These are phyloP conservation scores for Epinephelus awoara DNA, from an alignment of 2,797 vertebrate species.

Conservation along the genomic window DNA sequence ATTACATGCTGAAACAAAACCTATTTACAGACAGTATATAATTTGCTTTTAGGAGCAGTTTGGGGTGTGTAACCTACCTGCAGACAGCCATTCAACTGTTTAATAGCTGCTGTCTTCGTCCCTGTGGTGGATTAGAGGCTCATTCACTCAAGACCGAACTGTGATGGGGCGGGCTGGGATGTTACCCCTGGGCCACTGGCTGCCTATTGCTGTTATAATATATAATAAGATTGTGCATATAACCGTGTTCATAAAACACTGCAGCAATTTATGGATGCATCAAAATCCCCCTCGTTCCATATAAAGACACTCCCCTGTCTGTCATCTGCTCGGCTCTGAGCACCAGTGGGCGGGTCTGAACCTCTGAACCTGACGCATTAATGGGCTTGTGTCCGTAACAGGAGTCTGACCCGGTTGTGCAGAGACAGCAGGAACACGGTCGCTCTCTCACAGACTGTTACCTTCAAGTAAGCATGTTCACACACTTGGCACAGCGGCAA, in stretches of 20 bases:
- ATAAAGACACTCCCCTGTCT: slow-evolving; percentile 12
- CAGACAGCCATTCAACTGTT: slow-evolving; percentile 3
- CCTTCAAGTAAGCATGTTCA: slow-evolving; percentile 39
- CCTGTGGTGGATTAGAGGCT: slow-evolving; percentile 23
- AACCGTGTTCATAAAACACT: slow-evolving; percentile 16
- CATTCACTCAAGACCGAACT: slow-evolving; percentile 25
- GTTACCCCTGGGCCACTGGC: slow-evolving; percentile 11
- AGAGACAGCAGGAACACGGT: slow-evolving; percentile 16
- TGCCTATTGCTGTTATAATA: slow-evolving; percentile 30
- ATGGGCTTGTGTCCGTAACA: slow-evolving; percentile 39
- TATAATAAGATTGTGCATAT: slow-evolving; percentile 35
- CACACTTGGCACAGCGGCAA: slow-evolving; percentile 6
- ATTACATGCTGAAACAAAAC: not conserved
- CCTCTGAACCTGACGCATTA: slow-evolving; percentile 42
- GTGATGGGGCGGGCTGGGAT: slow-evolving; percentile 25
- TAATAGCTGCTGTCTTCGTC: not conserved
- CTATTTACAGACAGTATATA: not conserved
- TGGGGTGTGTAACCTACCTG: not conserved
- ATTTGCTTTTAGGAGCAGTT: not conserved
- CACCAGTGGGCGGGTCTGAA: slow-evolving; percentile 42
- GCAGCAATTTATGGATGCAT: slow-evolving; percentile 11
- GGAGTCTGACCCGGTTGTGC: slow-evolving; percentile 42
- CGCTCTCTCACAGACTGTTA: slow-evolving; percentile 34
- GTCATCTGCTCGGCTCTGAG: slow-evolving; percentile 27
- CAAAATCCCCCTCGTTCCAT: slow-evolving; percentile 13